Evolutionary conservation across 2,888 invertebrate genomes (phyloP).

Genomic region (Linyphia triangularis): DNA sequence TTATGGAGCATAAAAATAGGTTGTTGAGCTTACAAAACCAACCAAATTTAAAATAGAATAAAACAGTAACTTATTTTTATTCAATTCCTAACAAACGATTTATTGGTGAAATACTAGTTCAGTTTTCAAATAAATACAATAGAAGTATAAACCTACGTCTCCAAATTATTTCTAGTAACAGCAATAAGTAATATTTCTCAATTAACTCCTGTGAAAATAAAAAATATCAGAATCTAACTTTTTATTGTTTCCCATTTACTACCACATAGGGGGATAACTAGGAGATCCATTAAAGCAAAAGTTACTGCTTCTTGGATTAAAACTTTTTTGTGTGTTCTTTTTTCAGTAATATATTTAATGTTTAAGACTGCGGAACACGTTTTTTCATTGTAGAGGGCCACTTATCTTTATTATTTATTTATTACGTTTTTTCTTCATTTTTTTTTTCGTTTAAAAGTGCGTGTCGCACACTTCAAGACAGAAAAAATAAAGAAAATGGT

Average conservation of each 20-base stretch:
- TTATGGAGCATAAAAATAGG: too few species aligned
- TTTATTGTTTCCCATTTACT: not conserved
- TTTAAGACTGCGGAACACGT: constrained; percentile 31
- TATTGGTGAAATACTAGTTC: too few species aligned
- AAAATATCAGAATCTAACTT: too few species aligned
- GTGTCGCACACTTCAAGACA: constrained; percentile 25
- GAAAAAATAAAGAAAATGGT: not conserved
- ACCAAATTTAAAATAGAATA: too few species aligned
- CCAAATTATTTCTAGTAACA: too few species aligned
- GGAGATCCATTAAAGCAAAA: constrained; percentile 39
- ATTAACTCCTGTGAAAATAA: too few species aligned
- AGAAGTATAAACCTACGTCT: too few species aligned
- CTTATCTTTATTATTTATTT: not conserved
- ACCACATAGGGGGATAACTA: not conserved
- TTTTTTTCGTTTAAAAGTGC: constrained; percentile 18
- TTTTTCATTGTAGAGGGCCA: constrained; percentile 18
- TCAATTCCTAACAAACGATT: too few species aligned
- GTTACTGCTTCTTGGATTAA: constrained; percentile 28
- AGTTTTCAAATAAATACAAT: too few species aligned
- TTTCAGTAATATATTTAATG: constrained; percentile 13
- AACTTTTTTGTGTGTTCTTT: not conserved
- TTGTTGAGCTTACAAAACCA: too few species aligned
- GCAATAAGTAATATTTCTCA: too few species aligned
- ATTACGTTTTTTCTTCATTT: constrained; percentile 3
- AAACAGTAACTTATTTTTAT: too few species aligned